These are phyloP conservation scores for Neoaliturus tenellus DNA, from an alignment of 2,888 invertebrate species.

Conservation along the genomic window DNA sequence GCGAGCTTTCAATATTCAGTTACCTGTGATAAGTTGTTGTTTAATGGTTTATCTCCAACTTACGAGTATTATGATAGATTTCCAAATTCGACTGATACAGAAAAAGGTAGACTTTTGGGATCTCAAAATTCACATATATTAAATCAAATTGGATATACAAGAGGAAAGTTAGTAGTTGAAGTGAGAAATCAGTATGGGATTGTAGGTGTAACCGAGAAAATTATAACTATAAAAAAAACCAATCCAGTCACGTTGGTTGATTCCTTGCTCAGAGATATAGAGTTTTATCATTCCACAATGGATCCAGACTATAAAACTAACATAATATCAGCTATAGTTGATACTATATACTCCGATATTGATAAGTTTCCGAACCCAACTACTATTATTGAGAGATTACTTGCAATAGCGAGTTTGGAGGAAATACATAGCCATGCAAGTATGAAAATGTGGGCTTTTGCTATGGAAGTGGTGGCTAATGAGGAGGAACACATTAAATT, in stretches of 20 bases:
- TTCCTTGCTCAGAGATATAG: background rate
- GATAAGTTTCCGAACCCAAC: background rate
- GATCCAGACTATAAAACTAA: background rate
- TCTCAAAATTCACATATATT: background rate
- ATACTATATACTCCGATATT: background rate
- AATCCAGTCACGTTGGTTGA: background rate
- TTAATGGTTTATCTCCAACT: background rate
- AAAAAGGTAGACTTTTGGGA: background rate
- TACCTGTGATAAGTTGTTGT: background rate
- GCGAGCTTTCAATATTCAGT: background rate
- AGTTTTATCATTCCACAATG: background rate
- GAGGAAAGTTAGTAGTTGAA: conserved; percentile 7
- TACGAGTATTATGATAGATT: background rate
- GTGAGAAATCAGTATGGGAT: background rate
- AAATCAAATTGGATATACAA: background rate
- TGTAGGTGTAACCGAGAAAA: background rate
- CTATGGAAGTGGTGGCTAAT: background rate
- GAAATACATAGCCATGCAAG: background rate
- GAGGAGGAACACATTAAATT: background rate
- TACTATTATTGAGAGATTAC: background rate
- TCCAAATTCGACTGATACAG: background rate
- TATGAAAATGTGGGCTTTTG: background rate
- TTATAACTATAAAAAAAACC: background rate
- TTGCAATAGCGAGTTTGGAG: background rate
- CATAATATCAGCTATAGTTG: background rate